Base-by-base conservation (phyloP, 1,140 invertebrate genomes). In the Stenopsyche tienmushanensis region DNA sequence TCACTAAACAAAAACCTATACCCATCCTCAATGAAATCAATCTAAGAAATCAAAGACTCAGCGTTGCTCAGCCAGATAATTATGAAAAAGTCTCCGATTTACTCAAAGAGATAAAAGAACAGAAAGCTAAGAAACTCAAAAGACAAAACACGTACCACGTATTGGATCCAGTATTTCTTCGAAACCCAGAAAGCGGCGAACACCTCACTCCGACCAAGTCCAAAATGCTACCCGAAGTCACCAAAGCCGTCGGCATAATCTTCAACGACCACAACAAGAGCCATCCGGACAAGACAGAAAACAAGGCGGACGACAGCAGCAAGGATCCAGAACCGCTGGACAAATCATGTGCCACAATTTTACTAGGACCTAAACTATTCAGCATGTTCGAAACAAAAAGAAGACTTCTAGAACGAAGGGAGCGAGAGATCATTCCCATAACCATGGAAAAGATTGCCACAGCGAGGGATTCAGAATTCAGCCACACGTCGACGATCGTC, bases 321-420 rank as follows among this genome's bases (percentile, higher is more conserved):
- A 50, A 60, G 13, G 42, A 25, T 8, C 5, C 45, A 17, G 20
- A 26, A 50, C 25, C 41, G 3, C 26, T 49, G 24, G 58, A 60
- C 18, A 60, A 49, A 21, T 60, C 58, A 18, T 15, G 23, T 26
- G 17, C 13, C 17, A 47, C 58, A 24, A 49, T 26, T 8, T 20
- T 29, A 5, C 15, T 62, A 21, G 45, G 49, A 21, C 57, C 39
- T n/a, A 52, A 65, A 20, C 45, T 67, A 13, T 34, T 34, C 5
- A 34, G 13, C 5, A 42, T 17, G 21, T 66, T 66, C 49, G 44
- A 66, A 50, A 63, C 29, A 20, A 63, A 59, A 20, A 52, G 23
- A 50, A 70, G 57, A 41, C 45, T 70, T 1, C 62, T 70, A 57
- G 65, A 70, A 10, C 54, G 65, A 10, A 54, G 69, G 49, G 65